Evolutionary conservation across 2,888 invertebrate genomes (phyloP), one percentile per base, ranked within the genome.

Genomic region (Corythucha ciliata): DNA sequence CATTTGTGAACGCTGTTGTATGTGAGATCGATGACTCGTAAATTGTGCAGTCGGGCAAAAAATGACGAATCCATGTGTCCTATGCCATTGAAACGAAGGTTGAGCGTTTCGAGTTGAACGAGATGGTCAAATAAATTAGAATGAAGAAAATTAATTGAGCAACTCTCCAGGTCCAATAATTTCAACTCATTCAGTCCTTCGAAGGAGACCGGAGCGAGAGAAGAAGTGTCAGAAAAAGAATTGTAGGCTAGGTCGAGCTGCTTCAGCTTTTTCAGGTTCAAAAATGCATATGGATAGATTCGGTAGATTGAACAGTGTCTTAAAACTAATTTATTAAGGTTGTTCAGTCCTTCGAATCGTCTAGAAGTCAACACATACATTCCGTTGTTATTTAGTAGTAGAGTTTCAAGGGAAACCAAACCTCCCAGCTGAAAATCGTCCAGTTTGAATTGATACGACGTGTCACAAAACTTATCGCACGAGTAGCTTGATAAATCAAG

Each of bases 1-100:
- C 78, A 78, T 0, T 74, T 66, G 49, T 71, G 65, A 4, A 78
- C 57, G 59, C 70, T 70, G 57, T 78, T 78, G 55, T 66, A 74
- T 2, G 73, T 71, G 36, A 79, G 61, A 60, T 77, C 74, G 7
- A 78, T 63, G 51, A 71, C 67, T 60, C 65, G 65, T 4, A 78
- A 58, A 34, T 71, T 67, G 20, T 65, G 69, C 64, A 73, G 72
- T 57, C 72, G 68, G 1, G 65, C 59, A 58, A 78, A 77, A 2
- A 70, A 70, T n/a, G 72, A 65, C 56, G 68, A 66, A 34, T 69
- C 70, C 41, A 78, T 68, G 56, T 73, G 72, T 58, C 72, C 76
- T 59, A 74, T 74, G 39, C 72, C 65, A 1, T 72, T 70, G 68
- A 1, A 72, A 72, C 34, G 72, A 72, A 56, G 76, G 75, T 52